A percentile compares a stretch with the other conserved stretches of the same genome.
Conservation (phyloP, 2,888 invertebrate genomes). For the Chloroclystis v-ata region DNA sequence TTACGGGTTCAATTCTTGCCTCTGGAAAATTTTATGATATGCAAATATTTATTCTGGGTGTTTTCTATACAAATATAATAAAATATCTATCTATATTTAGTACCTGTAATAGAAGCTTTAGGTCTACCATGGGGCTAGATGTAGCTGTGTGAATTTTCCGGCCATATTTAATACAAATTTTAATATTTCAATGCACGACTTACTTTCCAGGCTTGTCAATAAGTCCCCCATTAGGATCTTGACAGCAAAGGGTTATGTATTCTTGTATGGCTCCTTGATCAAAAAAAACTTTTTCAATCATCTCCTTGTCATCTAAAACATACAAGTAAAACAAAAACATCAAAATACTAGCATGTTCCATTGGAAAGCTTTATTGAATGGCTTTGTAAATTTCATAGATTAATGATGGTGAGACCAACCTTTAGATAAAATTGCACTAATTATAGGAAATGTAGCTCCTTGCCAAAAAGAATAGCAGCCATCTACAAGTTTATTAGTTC, state of each 20-base stretch:
- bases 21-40: no score
- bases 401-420: slow-evolving; percentile 41
- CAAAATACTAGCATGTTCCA: no score
- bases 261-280: slow-evolving; percentile 94
- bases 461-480: slow-evolving; percentile 99
- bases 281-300: slow-evolving; percentile 83
- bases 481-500: slow-evolving; percentile 99
- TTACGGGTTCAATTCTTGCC: no score
- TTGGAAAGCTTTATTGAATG: no score
- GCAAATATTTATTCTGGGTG: no score
- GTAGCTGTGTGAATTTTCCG: no score
- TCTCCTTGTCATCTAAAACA: slow-evolving; percentile 62
- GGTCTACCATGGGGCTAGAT: no score
- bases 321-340: slow-evolving; percentile 10
- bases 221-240: slow-evolving; percentile 91
- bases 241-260: slow-evolving; percentile 95
- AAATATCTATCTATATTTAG: no score
- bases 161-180: no score
- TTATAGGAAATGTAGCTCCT: slow-evolving; percentile 92
- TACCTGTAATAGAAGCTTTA: no score
- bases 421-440: slow-evolving; percentile 84
- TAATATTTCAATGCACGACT: slow-evolving; percentile 43
- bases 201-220: slow-evolving; percentile 98
- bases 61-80: no score
- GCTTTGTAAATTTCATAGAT: no score